Conservation (phyloP, 2,113 vertebrate genomes). For the Sceloporus tristichus region DNA sequence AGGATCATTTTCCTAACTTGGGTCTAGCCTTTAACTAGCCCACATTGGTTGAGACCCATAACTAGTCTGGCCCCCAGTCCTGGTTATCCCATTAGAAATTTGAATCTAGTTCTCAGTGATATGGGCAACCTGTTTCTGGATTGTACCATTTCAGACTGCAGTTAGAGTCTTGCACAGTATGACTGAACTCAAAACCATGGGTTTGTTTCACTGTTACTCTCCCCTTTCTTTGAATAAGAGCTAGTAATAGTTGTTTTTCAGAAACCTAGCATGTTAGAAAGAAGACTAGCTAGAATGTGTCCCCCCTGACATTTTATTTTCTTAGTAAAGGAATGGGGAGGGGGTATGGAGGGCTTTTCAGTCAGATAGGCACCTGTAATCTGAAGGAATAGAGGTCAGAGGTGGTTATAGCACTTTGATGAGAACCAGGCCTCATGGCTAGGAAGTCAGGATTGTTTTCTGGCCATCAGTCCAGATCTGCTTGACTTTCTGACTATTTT, state of each 20-base stretch:
- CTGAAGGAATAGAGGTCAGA: not conserved
- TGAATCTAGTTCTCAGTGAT: not conserved
- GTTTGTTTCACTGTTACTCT: not conserved
- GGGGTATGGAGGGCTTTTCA: not conserved
- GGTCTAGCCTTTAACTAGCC: not conserved
- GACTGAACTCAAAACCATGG: not conserved
- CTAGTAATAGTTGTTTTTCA: not conserved
- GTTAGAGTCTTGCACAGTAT: no score
- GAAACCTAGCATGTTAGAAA: not conserved
- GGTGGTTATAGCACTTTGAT: no score
- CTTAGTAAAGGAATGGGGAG: not conserved
- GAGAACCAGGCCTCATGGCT: not conserved
- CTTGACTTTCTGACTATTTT: not conserved
- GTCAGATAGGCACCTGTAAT: not conserved
- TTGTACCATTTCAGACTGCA: not conserved
- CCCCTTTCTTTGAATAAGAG: not conserved
- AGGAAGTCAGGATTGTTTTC: no score
- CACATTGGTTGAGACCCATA: not conserved
- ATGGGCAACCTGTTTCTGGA: not conserved
- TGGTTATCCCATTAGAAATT: not conserved
- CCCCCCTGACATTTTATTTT: not conserved
- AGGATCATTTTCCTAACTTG: not conserved
- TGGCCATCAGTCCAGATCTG: no score
- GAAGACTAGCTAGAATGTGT: not conserved
- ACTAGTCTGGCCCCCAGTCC: not conserved